Evolutionary conservation across 2,113 vertebrate species (phyloP).

Genomic region (Malurus cyaneus): DNA sequence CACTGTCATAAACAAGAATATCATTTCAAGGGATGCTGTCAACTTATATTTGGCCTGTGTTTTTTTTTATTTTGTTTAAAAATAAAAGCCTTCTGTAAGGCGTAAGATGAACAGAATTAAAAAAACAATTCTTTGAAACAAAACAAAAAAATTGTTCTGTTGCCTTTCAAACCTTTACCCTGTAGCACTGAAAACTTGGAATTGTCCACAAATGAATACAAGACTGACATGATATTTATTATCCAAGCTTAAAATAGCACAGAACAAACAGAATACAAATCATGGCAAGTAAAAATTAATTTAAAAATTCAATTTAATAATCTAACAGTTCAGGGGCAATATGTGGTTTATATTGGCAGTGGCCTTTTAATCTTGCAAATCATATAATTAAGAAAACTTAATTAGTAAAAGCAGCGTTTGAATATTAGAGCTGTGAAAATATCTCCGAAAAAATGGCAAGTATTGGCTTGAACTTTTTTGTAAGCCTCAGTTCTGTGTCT

Average conservation of each 20-base stretch:
- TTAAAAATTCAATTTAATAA: conserved; percentile 67
- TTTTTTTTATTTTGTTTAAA: conserved; percentile 49
- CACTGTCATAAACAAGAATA: conserved; percentile 68
- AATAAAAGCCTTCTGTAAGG: conserved; percentile 35
- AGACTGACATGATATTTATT: conserved; percentile 64
- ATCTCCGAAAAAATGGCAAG: conserved; percentile 48
- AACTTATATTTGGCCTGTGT: conserved; percentile 53
- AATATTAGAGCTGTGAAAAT: conserved; percentile 61
- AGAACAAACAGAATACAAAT: conserved; percentile 66
- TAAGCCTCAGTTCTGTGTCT: conserved; percentile 42
- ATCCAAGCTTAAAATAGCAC: conserved; percentile 63
- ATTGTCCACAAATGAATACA: conserved; percentile 48
- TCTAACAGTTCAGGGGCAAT: conserved; percentile 64
- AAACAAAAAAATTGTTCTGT: conserved; percentile 29
- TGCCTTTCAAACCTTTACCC: conserved; percentile 60
- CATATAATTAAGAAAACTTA: conserved; percentile 65
- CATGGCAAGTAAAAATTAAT: conserved; percentile 68
- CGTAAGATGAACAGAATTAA: background rate
- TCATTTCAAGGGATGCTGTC: conserved; percentile 62
- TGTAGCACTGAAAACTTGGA: conserved; percentile 62
- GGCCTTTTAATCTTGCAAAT: conserved; percentile 65
- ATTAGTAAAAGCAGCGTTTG: conserved; percentile 47
- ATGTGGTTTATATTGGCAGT: conserved; percentile 62
- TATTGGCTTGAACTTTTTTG: conserved; percentile 57
- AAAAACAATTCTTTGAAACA: conserved; percentile 23